Base-by-base conservation (phyloP, 2,113 vertebrate genomes). In the Lonchura striata region DNA sequence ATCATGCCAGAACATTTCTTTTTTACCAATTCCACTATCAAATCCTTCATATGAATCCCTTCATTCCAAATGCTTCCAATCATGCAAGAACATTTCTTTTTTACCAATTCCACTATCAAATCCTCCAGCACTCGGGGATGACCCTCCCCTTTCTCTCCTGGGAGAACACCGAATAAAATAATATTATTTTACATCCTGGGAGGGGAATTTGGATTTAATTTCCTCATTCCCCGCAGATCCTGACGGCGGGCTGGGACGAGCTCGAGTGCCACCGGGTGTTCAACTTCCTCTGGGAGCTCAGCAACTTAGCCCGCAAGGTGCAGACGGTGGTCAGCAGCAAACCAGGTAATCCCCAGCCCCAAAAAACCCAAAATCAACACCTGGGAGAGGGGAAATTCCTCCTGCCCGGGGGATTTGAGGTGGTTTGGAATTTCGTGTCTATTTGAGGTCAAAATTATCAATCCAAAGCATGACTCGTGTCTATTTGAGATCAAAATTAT, bases 241-340 rank as follows among this genome's bases (percentile, higher is more conserved):
- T 99, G 75, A 99, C 98, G 33, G 98, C 98, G 37, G 99, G 99
- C 65, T 99, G 99, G 99, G 98, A 99, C 92, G 98, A 99, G 70
- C 92, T 98, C 12, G 99, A 99, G 92, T 99, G 99, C 56, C 98
- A 98, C 78, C 98, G 98, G 76, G 99, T 99, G 31, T 99, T 98
- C 89, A 98, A 96, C 88, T 99, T 98, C 95, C 95, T 99, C 89
- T 99, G 98, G 70, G 98, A 99, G 24, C 68, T 98, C 41, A 98
- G 98, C 94, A 98, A 96, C 42, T 95, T 99, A 25, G 97, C 97
- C 69, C 96, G 96, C 14, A 99, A 98, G 88, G 97, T 98, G 13
- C 98, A 99, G 96, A 94, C 91, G 14, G 95, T 98, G 21, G 95
- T 99, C 56, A 97, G 95, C 74, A 96, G 97, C 93, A 99, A 98